Evolutionary conservation across 2,113 vertebrate species (phyloP).

Genomic region (Pluvianellus socialis): DNA sequence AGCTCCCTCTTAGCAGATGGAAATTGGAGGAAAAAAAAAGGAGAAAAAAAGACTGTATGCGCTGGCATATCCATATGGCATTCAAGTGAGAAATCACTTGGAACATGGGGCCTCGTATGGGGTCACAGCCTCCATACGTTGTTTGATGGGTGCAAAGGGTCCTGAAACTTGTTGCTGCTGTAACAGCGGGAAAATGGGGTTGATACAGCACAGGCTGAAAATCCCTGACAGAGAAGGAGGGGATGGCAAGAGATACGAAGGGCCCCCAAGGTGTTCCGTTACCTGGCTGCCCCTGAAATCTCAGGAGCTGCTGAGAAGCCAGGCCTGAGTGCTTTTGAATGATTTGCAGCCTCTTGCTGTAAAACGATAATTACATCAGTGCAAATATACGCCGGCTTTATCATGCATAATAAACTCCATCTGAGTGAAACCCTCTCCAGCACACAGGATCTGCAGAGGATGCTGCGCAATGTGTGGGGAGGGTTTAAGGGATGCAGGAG

Average conservation of each 20-base stretch:
- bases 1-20: slow-evolving; percentile 58
- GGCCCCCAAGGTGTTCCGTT: neutral
- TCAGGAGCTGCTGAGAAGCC: neutral
- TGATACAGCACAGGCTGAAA: slow-evolving; percentile 11
- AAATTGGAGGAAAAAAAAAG: neutral
- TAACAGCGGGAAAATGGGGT: neutral
- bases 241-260: neutral
- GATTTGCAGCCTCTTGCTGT: slow-evolving; percentile 15
- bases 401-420: neutral
- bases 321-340: neutral
- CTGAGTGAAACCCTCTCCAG: neutral
- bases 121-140: slow-evolving; percentile 66
- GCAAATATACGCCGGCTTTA: neutral
- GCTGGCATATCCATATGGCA: slow-evolving; percentile 63
- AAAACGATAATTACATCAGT: neutral
- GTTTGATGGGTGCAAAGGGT: slow-evolving; percentile 50
- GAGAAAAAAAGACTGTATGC: slow-evolving; percentile 36
- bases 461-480: neutral
- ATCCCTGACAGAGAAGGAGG: neutral
- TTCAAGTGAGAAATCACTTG: slow-evolving; percentile 62
- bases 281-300: neutral
- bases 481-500: neutral
- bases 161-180: slow-evolving; percentile 53
- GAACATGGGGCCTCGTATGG: slow-evolving; percentile 11
- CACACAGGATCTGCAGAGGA: neutral